Evolutionary conservation across 2,797 vertebrate species (phyloP), one percentile per base, ranked within the genome.

Genomic region (Poecile montanus): DNA sequence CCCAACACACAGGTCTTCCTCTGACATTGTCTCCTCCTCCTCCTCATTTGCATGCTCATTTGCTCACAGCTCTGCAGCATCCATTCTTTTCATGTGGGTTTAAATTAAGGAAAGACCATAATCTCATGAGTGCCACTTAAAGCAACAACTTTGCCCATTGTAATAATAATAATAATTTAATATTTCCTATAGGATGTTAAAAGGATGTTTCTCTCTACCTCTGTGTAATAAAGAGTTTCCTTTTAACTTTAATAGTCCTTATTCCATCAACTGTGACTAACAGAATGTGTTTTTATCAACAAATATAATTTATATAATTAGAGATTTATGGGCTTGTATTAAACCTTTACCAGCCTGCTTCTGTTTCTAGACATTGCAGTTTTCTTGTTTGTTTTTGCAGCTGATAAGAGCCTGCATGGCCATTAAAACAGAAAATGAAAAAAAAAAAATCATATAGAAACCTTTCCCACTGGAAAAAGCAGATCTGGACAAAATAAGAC

Each of bases 181-280:
- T 72, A 62, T 47, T 12, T 70, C 40, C 70, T 83, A 56, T 30
- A 65, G 16, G 29, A 78, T 57, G 27, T 79, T 82, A 63, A 93
- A 91, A 94, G 26, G 68, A 74, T 66, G 26, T 61, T 95, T 91
- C 44, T 66, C 27, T 75, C 78, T 95, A 77, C 73, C 38, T 81
- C 56, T 84, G 10, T 12, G 10, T 62, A 81, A 91, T 75, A 63
- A 70, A 85, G 38, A 66, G 26, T 61, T 92, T 93, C 61, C 57
- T 94, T 95, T 92, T 47, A 88, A 93, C 42, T 85, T 90, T 65
- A 83, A 68, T 63, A 91, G 60, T 47, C n/a, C 23, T 76, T 53
- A 21, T 78, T 92, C 67, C 66, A 48, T 42, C n/a, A 61, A 54
- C 58, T 72, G 16, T 91, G 78, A 85, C 18, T 32, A 77, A 34